Conservation (phyloP, 2,113 vertebrate species). For the Struthidea cinerea region DNA sequence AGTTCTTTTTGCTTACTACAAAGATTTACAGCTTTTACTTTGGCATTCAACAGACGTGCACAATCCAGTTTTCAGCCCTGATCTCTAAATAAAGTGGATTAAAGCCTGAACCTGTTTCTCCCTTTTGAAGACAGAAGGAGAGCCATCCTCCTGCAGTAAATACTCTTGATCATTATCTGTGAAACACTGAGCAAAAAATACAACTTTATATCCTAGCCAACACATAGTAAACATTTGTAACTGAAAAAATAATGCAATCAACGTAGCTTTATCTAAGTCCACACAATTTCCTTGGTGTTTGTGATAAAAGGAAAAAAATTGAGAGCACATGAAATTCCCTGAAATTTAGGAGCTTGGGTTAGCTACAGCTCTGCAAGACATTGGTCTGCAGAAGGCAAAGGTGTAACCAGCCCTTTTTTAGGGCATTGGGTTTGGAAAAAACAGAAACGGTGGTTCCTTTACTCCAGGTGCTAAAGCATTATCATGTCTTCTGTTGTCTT, state of each 20-base stretch:
- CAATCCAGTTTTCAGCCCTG: background rate
- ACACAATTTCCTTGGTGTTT: background rate
- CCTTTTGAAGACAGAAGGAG: background rate
- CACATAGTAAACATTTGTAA: background rate
- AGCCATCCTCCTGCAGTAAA: background rate
- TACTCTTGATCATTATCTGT: conserved; percentile 1
- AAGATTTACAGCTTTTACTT: background rate
- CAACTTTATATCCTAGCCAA: background rate
- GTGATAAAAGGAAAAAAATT: background rate
- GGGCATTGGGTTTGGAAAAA: background rate
- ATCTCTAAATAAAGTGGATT: background rate
- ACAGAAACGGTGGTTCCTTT: background rate
- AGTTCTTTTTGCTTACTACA: background rate
- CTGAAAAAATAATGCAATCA: background rate
- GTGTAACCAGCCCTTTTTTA: background rate
- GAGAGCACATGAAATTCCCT: background rate
- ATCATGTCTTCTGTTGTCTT: background rate
- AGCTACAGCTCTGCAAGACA: background rate
- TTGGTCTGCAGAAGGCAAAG: background rate
- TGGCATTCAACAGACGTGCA: background rate
- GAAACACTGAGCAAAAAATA: background rate
- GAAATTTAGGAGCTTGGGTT: background rate
- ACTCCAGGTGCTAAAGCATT: background rate
- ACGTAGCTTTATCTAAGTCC: background rate
- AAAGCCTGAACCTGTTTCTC: background rate